phyloP scores from a whole-genome alignment of 2,113 vertebrate genomes.

The Scatophagus argus region DNA sequence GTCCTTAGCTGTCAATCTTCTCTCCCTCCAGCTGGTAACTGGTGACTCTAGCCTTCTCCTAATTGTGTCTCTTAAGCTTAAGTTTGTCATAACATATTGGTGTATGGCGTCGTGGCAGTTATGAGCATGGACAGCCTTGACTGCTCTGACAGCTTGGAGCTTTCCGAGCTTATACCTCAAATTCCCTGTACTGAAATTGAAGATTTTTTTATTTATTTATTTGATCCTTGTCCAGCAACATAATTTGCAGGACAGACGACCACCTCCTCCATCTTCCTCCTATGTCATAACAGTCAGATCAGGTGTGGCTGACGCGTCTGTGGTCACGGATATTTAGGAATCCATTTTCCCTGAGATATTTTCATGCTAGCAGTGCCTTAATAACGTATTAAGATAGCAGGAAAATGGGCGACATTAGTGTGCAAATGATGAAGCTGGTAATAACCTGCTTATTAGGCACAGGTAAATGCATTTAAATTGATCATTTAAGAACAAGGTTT shows the following conservation, averaged over 20 bases:
- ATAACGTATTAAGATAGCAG: slow-evolving; percentile 36
- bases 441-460: slow-evolving; percentile 28
- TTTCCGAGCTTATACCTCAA: slow-evolving; percentile 55
- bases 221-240: slow-evolving; percentile 46
- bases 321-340: slow-evolving; percentile 16
- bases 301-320: slow-evolving; percentile 11
- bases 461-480: slow-evolving; percentile 14
- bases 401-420: slow-evolving; percentile 17
- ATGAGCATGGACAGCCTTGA: slow-evolving; percentile 63
- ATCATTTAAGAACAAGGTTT: slow-evolving; percentile 30
- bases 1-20: slow-evolving; percentile 72
- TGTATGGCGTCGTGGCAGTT: slow-evolving; percentile 54
- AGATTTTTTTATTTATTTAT: slow-evolving; percentile 23
- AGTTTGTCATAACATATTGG: slow-evolving; percentile 71
- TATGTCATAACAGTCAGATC: slow-evolving; percentile 24
- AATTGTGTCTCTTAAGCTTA: slow-evolving; percentile 76
- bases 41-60: slow-evolving; percentile 59
- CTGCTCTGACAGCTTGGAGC: slow-evolving; percentile 64
- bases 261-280: slow-evolving; percentile 21
- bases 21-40: slow-evolving; percentile 59
- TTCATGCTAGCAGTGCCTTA: slow-evolving; percentile 14
- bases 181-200: slow-evolving; percentile 49
- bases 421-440: slow-evolving; percentile 21
- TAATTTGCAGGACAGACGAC: slow-evolving; percentile 33
- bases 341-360: slow-evolving; percentile 28